Evolutionary conservation across 1,140 invertebrate species (phyloP).

Genomic region (Leptinotarsa texana): DNA sequence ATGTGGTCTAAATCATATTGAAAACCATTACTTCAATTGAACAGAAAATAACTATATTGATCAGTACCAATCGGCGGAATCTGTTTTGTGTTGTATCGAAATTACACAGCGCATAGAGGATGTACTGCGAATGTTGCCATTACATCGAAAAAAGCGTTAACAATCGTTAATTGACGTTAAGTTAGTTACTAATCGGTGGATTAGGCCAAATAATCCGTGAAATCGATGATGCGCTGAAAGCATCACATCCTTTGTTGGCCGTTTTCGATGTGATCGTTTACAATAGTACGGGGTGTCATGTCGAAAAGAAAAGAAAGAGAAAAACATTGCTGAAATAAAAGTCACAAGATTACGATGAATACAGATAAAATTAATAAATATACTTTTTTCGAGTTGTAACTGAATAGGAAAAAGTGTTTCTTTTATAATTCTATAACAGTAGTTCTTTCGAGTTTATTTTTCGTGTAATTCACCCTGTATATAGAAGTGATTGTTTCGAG

Average conservation of each 20-base stretch:
- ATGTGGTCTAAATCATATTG: not conserved
- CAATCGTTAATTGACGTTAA: not conserved
- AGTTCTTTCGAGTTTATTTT: too few relatives aligned
- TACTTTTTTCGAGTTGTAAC: too few relatives aligned
- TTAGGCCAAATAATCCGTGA: not conserved
- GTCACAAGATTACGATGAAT: too few relatives aligned
- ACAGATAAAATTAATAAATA: too few relatives aligned
- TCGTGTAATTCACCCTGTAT: too few relatives aligned
- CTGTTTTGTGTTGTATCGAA: not conserved
- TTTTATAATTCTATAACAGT: too few relatives aligned
- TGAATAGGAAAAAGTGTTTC: too few relatives aligned
- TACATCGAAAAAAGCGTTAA: slow-evolving; percentile 5
- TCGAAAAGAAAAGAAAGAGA: too few relatives aligned
- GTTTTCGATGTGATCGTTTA: not conserved
- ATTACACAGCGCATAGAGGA: not conserved
- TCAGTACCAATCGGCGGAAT: not conserved
- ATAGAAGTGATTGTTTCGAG: too few relatives aligned
- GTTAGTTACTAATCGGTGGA: not conserved
- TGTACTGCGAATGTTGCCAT: slow-evolving; percentile 2
- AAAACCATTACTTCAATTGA: slow-evolving; percentile 1
- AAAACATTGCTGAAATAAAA: too few relatives aligned
- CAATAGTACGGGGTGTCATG: not conserved
- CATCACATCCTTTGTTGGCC: not conserved
- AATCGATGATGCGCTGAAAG: slow-evolving; percentile 5
- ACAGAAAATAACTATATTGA: slow-evolving; percentile 3